Base-by-base conservation (phyloP, 2,888 invertebrate genomes). In the Nowickia ferox region DNA sequence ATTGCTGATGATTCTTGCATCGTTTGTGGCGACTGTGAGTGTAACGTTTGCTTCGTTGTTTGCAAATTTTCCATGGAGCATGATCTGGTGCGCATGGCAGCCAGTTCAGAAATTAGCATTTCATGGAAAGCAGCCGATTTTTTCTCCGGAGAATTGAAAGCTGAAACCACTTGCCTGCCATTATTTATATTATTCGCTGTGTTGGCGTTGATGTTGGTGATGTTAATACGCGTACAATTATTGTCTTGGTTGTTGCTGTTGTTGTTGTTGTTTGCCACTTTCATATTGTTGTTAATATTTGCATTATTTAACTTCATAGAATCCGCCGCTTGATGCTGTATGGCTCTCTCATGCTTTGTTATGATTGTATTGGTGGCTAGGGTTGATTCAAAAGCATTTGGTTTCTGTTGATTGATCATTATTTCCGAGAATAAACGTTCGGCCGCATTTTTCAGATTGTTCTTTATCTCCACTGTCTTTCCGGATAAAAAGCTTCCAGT, bases 91-190 rank as follows among this genome's bases (percentile, higher is more conserved):
- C 95, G 94, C 96, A 96, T 96, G 76, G 94, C 94, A 88, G 96
- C 94, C 91, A 96, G 90, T 90, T 96, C 96, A 85, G 95, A 94
- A 89, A 96, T 96, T 89, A 96, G 93, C 92, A 95, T 94, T 92
- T 96, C 96, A 90, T 96, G 96, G 90, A 93, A 93, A 59, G 91
- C 90, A 51, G 92, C 91, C 88, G 93, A 92, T 89, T 92, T 93
- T 48, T 92, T 92, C 63, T 92, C 92, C 0, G 90, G 90, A 10
- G 90, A 83, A 66, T 87, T 87, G 30, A 84, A 79, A 17, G 87
- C 84, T 30, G 86, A 86, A 17, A 84, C 84, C n/a, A 66, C 84
- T 81, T 80, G 86, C 48, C 84, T 72, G 51, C n/a, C 63, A 48
- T 72, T 77, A 63, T 61, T 48, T 22, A 53, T 22, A 59, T 72